A percentile compares a stretch with the other conserved stretches of the same genome.
These are phyloP conservation scores for Antigone vipio DNA, from an alignment of 2,113 vertebrate genomes.

Conservation along the genomic window DNA sequence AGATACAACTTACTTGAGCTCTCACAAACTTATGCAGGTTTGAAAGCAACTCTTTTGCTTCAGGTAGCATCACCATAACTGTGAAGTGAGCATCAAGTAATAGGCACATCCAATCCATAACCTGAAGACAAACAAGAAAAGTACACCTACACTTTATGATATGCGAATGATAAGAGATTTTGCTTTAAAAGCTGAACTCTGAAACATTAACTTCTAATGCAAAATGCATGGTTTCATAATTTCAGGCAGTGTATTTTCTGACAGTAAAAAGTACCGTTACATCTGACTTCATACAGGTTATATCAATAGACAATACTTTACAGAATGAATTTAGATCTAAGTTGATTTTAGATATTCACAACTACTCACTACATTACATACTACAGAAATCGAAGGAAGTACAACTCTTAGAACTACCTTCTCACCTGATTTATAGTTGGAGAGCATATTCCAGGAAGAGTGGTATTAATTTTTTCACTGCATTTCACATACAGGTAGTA, in stretches of 20 bases:
- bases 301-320: background rate
- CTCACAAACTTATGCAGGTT: slow-evolving; percentile 86
- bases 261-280: background rate
- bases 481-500: slow-evolving; percentile 88
- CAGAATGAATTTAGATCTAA: background rate
- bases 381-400: background rate
- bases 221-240: background rate
- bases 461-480: slow-evolving; percentile 73
- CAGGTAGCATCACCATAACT: slow-evolving; percentile 89
- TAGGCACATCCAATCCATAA: slow-evolving; percentile 95
- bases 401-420: background rate
- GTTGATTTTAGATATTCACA: background rate
- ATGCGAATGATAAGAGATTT: background rate
- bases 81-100: slow-evolving; percentile 94
- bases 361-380: background rate
- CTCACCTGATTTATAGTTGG: slow-evolving; percentile 87
- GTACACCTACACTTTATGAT: background rate
- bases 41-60: slow-evolving; percentile 83
- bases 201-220: background rate
- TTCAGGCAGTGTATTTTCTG: background rate
- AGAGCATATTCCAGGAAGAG: slow-evolving; percentile 69
- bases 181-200: background rate
- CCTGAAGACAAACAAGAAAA: slow-evolving; percentile 65
- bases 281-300: background rate
- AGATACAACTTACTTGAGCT: slow-evolving; percentile 83